These are phyloP conservation scores for Patella pellucida DNA, from an alignment of 2,888 invertebrate genomes.

Conservation along the genomic window DNA sequence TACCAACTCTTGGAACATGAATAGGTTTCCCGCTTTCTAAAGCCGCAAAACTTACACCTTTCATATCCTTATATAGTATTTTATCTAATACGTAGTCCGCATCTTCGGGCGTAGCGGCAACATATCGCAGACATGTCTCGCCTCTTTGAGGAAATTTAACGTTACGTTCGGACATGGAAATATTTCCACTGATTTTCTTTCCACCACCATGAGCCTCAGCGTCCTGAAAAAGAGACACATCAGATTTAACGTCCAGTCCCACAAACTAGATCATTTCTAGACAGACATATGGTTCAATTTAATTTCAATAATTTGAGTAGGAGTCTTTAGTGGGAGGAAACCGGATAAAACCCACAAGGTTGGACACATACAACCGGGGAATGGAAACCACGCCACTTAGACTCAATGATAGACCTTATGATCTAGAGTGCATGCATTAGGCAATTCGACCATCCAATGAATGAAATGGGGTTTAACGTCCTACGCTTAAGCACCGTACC, in stretches of 20 bases:
- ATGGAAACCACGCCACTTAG: too few species aligned
- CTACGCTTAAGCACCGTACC: too few species aligned
- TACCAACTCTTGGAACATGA: slow-evolving; percentile 68
- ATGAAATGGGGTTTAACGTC: too few species aligned
- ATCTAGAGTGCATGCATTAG: too few species aligned
- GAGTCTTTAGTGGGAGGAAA: too few species aligned
- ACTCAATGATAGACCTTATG: too few species aligned
- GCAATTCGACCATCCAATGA: too few species aligned
- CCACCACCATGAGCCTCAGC: slow-evolving; percentile 68
- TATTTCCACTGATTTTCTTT: slow-evolving; percentile 66
- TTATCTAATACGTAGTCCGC: slow-evolving; percentile 66
- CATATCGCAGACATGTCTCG: slow-evolving; percentile 62
- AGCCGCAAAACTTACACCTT: slow-evolving; percentile 63
- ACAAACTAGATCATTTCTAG: too few species aligned
- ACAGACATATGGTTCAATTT: too few species aligned
- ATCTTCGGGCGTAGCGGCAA: slow-evolving; percentile 68
- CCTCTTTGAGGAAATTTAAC: slow-evolving; percentile 52
- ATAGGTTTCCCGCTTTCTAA: slow-evolving; percentile 68
- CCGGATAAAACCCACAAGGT: too few species aligned
- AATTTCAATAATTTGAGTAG: too few species aligned
- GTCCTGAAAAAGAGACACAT: slow-evolving; percentile 53
- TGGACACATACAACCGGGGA: too few species aligned
- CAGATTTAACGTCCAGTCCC: not conserved
- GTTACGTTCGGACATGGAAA: slow-evolving; percentile 68
- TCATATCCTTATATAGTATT: slow-evolving; percentile 64